These are phyloP conservation scores for Oxyruncus cristatus DNA, from an alignment of 2,113 vertebrate genomes.

Conservation along the genomic window DNA sequence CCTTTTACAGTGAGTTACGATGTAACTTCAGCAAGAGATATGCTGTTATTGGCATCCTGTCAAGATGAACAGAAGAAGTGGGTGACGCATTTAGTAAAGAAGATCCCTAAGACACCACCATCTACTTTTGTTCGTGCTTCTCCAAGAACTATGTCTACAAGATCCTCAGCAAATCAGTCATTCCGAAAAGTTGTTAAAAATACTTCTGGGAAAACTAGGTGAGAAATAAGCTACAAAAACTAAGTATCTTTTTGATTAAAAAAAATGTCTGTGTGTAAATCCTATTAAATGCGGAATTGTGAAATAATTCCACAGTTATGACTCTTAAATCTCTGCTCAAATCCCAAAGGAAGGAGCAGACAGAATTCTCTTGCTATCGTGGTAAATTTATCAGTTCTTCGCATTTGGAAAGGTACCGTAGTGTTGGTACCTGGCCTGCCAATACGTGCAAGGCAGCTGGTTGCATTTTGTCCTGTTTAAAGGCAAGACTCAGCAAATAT, in stretches of 20 bases:
- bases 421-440: neutral
- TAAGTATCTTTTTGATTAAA: neutral
- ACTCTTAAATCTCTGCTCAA: neutral
- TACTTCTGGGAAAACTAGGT: constrained; percentile 94
- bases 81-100: constrained; percentile 97
- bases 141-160: constrained; percentile 90
- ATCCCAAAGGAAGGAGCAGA: neutral
- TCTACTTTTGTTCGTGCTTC: constrained; percentile 91
- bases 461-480: neutral
- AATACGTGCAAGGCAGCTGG: neutral
- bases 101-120: constrained; percentile 96
- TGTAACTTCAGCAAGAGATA: constrained; percentile 94
- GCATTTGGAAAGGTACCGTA: neutral
- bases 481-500: neutral
- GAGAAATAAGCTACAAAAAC: constrained; percentile 55
- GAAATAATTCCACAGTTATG: neutral
- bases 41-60: constrained; percentile 92
- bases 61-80: constrained; percentile 99
- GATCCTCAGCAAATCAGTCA: constrained; percentile 93
- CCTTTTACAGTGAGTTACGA: constrained; percentile 90
- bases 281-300: neutral
- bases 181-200: constrained; percentile 95
- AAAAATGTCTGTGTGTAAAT: neutral
- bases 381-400: neutral
- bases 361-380: neutral